These are phyloP conservation scores for Synergus laeviventris DNA, from an alignment of 2,888 invertebrate species.

Conservation along the genomic window DNA sequence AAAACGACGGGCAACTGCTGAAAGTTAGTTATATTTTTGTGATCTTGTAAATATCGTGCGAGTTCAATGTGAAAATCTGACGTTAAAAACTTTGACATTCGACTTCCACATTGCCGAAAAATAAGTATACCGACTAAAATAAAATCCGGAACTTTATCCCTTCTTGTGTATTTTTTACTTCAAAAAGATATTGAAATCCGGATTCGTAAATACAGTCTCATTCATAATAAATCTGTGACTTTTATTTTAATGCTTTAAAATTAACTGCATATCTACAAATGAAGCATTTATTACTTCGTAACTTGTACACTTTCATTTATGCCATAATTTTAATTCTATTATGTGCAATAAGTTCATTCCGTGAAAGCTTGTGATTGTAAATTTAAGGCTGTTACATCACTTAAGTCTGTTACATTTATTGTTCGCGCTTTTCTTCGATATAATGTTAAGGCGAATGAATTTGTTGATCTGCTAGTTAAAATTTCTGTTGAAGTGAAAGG, in stretches of 20 bases:
- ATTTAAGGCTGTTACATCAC: slow-evolving; percentile 8
- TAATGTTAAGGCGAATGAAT: background rate
- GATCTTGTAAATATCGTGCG: slow-evolving; percentile 62
- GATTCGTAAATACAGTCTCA: background rate
- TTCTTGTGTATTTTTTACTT: background rate
- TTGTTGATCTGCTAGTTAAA: background rate
- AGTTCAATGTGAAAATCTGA: background rate
- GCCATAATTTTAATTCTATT: background rate
- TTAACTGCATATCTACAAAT: background rate
- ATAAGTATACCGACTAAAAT: slow-evolving; percentile 25
- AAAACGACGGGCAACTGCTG: background rate
- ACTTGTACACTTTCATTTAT: slow-evolving; percentile 13
- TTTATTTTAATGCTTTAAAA: slow-evolving; percentile 18
- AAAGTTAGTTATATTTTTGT: slow-evolving; percentile 64
- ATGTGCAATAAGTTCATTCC: background rate
- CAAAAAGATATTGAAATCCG: background rate
- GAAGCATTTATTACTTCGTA: background rate
- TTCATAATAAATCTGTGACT: background rate
- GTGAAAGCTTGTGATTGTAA: slow-evolving; percentile 18
- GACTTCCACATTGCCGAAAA: slow-evolving; percentile 42
- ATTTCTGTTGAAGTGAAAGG: background rate
- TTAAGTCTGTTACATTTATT: slow-evolving; percentile 3
- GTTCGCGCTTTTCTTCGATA: slow-evolving; percentile 3
- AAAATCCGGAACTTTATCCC: background rate
- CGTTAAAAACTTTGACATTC: background rate